These are phyloP conservation scores for Helicoverpa zea DNA, from an alignment of 1,140 invertebrate species.

Conservation along the genomic window DNA sequence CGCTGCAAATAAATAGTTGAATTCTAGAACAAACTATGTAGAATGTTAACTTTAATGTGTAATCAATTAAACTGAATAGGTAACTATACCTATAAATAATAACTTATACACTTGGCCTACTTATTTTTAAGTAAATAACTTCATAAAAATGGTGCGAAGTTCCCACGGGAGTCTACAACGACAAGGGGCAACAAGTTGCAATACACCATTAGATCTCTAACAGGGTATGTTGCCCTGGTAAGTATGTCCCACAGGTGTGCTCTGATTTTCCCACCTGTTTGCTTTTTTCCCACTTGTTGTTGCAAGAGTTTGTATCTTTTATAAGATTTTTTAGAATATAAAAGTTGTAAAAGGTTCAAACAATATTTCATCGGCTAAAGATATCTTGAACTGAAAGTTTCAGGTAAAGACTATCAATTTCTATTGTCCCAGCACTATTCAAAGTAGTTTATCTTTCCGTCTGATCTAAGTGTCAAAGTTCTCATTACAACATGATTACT, in stretches of 20 bases:
- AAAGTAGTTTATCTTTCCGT: neutral
- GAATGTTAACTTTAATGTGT: neutral
- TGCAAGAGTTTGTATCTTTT: neutral
- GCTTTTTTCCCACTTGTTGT: neutral
- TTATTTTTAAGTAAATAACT: neutral
- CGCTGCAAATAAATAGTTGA: neutral
- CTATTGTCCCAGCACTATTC: neutral
- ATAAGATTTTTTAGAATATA: too few relatives aligned
- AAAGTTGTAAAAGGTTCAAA: too few relatives aligned
- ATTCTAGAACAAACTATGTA: neutral
- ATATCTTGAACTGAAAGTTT: too few relatives aligned
- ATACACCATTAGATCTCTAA: neutral
- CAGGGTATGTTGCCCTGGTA: slow-evolving; percentile 3
- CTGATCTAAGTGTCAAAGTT: slow-evolving; percentile 21
- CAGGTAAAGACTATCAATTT: too few relatives aligned
- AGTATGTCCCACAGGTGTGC: slow-evolving; percentile 1
- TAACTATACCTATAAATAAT: neutral
- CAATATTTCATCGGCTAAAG: too few relatives aligned
- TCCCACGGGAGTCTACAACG: neutral
- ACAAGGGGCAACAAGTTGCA: neutral
- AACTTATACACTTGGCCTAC: neutral
- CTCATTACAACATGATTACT: slow-evolving; percentile 30
- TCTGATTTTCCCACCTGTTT: slow-evolving; percentile 15
- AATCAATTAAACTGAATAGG: too few relatives aligned
- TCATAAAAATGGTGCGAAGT: too few relatives aligned